Evolutionary conservation across 92 coral and sea anemone species (phyloP), one percentile per base, ranked within the genome.

Genomic region (Ricordea florida): DNA sequence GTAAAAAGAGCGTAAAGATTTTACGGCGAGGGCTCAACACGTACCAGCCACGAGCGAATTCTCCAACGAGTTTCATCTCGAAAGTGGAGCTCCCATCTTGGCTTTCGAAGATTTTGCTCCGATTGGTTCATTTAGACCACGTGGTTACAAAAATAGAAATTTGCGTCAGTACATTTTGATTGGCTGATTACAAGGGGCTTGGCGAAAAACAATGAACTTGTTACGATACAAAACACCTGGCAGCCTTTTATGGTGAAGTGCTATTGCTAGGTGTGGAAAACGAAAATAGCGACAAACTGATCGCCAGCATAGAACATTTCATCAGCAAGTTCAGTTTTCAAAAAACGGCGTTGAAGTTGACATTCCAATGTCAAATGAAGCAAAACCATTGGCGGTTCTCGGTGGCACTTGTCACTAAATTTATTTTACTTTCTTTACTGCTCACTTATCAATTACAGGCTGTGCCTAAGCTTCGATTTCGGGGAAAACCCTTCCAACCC

Each of bases 71-170:
- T 36, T 69, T 70, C 89, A 38, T 59, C 89, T 60, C 28, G 18
- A 43, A 76, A 62, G 59, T 49, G 42, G 40, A 41, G 25, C 84
- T 65, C 66, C 90, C 92, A 80, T 89, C 44, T 89, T 78, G 65
- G 21, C 56, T 70, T 27, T 18, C 21, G 17, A 27, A 18, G 1
- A 5, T 45, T 85, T 15, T 45, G 9, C 25, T 37, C 59, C 76
- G 72, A 91, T 91, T 91, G 97, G 97, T 37, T 46, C 29, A 15
- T 20, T 29, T 18, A 20, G 79, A 9, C 71, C 97, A 91, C 88
- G 85, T 87, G 97, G 76, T 50, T 22, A 46, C 79, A 57, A 72
- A 88, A 87, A 91, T 87, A 91, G 88, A 4, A 36, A 10, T 30
- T 87, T 67, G 83, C 89, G 76, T 87, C 88, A 84, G 34, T 11